phyloP scores from a whole-genome alignment of 2,888 invertebrate genomes.

The Cephonodes hylas region DNA sequence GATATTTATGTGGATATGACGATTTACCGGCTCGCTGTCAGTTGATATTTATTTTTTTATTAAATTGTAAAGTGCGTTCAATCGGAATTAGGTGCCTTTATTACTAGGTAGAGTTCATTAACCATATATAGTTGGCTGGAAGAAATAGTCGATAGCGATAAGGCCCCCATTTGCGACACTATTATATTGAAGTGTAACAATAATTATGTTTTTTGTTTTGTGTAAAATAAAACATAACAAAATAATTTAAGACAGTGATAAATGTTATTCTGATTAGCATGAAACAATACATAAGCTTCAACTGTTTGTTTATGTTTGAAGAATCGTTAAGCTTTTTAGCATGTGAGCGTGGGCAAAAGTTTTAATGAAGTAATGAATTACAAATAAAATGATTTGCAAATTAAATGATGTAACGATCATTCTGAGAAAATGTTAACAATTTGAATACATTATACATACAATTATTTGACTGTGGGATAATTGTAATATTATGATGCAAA shows the following conservation, averaged over 20 bases:
- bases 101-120: background rate
- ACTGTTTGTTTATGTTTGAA: background rate
- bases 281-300: too few relatives aligned
- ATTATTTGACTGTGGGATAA: too few relatives aligned
- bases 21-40: conserved; percentile 45
- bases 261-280: too few relatives aligned
- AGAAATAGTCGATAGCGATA: too few relatives aligned
- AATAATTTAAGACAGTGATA: too few relatives aligned
- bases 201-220: too few relatives aligned
- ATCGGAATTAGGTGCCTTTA: conserved; percentile 2
- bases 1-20: conserved; percentile 73
- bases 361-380: background rate
- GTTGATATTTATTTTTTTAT: conserved; percentile 28
- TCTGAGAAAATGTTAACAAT: background rate
- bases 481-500: too few relatives aligned
- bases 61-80: conserved; percentile 20
- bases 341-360: background rate
- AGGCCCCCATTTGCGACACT: too few relatives aligned
- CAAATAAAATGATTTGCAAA: background rate
- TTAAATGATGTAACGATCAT: background rate
- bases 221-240: too few relatives aligned
- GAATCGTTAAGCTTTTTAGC: background rate
- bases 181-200: too few relatives aligned
- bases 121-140: too few relatives aligned
- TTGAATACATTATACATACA: background rate